Evolutionary conservation across 2,797 vertebrate genomes (phyloP).

Genomic region (Phoebastria nigripes): DNA sequence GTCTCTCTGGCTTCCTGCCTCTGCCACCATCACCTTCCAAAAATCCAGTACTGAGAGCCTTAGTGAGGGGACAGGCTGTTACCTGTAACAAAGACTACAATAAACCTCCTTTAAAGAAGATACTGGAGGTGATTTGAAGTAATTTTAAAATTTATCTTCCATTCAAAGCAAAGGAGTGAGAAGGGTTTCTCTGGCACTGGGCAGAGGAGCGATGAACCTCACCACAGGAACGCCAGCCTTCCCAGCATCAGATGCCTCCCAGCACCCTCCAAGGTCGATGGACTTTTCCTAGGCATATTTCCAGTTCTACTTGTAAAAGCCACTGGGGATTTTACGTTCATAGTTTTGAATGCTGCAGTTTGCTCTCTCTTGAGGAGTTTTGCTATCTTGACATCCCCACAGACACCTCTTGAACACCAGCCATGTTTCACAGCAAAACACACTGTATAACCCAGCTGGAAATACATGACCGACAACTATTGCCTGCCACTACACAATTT

Average conservation of each 20-base stretch:
- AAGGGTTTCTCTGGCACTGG: neutral
- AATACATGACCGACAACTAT: neutral
- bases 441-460: neutral
- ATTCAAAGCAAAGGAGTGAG: neutral
- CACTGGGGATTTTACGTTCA: neutral
- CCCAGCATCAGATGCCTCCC: neutral
- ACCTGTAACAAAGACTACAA: neutral
- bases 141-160: neutral
- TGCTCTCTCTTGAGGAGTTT: neutral
- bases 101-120: neutral
- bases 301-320: neutral
- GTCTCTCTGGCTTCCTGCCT: neutral
- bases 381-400: neutral
- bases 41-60: neutral
- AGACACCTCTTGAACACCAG: neutral
- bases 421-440: neutral
- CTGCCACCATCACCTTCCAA: neutral
- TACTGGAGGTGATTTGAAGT: neutral
- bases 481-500: neutral
- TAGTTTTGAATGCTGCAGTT: neutral
- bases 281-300: neutral
- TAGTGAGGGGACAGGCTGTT: neutral
- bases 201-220: accelerated
- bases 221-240: neutral
- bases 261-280: neutral